Percentiles rank a stretch among this genome's conserved stretches.
phyloP scores from a whole-genome alignment of 2,797 vertebrate species.

The Molossus molossus region DNA sequence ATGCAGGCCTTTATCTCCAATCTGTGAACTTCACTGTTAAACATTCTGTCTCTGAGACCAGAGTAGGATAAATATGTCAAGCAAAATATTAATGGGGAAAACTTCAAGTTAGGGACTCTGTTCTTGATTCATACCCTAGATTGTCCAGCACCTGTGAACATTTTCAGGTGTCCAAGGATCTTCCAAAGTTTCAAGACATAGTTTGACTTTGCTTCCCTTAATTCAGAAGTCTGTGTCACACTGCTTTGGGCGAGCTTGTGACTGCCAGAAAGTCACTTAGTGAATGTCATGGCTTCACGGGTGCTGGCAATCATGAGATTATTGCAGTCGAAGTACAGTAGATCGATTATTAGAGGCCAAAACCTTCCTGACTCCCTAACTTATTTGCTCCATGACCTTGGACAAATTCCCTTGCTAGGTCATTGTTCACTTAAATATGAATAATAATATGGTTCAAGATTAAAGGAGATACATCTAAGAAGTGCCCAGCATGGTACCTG shows the following conservation, averaged over 20 bases:
- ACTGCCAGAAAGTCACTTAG: constrained; percentile 36
- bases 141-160: neutral
- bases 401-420: neutral
- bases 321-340: neutral
- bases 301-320: neutral
- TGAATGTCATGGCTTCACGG: neutral
- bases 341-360: neutral
- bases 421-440: neutral
- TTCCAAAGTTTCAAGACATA: neutral
- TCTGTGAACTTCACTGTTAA: neutral
- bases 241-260: neutral
- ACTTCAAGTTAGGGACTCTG: neutral
- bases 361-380: neutral
- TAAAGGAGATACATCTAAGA: neutral
- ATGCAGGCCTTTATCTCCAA: neutral
- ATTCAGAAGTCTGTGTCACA: neutral
- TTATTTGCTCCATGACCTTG: neutral
- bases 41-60: neutral
- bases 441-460: neutral
- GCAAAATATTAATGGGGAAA: neutral
- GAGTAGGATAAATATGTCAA: neutral
- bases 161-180: neutral
- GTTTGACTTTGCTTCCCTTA: neutral
- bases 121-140: neutral
- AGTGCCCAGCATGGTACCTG: neutral